Evolutionary conservation across 2,888 invertebrate genomes (phyloP).

Genomic region (Hydroisotoma schaefferi): DNA sequence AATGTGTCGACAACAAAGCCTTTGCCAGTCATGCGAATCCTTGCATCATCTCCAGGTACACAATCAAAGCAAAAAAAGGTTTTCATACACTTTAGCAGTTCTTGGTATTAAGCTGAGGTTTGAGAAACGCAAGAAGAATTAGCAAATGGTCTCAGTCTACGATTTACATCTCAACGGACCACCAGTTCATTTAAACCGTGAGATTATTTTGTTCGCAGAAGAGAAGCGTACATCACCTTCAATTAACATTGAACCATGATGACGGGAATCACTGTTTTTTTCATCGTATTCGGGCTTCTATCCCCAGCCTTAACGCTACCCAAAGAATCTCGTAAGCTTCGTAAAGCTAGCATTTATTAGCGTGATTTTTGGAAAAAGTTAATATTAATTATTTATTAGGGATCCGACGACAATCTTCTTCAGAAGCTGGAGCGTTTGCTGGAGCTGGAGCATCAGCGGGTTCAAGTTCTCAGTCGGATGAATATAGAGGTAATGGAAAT

Average conservation of each 20-base stretch:
- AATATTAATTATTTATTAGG: slow-evolving; percentile 7
- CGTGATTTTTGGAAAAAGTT: not conserved
- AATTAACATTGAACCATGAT: not conserved
- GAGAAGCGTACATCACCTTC: not conserved
- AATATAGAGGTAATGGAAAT: slow-evolving; percentile 3
- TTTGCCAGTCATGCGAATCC: slow-evolving; percentile 10
- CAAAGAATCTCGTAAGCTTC: not conserved
- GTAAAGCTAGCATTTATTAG: not conserved
- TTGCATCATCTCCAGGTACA: slow-evolving; percentile 12
- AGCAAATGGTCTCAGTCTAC: not conserved
- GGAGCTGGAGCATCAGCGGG: slow-evolving; percentile 7
- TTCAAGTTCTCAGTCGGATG: slow-evolving; percentile 3
- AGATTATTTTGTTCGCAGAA: not conserved
- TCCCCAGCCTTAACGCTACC: not conserved
- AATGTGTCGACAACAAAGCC: not conserved
- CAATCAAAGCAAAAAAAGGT: too few species aligned
- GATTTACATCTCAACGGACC: not conserved
- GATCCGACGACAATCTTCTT: slow-evolving; percentile 14
- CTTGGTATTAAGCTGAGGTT: not conserved
- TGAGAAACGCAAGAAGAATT: not conserved
- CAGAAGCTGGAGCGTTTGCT: slow-evolving; percentile 8
- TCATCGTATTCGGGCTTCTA: not conserved
- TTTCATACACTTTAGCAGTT: not conserved
- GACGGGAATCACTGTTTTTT: not conserved
- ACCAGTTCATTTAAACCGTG: not conserved